A percentile compares a stretch with the other conserved stretches of the same genome.
These are phyloP conservation scores for Aquatica leii DNA, from an alignment of 2,888 invertebrate genomes.

Conservation along the genomic window DNA sequence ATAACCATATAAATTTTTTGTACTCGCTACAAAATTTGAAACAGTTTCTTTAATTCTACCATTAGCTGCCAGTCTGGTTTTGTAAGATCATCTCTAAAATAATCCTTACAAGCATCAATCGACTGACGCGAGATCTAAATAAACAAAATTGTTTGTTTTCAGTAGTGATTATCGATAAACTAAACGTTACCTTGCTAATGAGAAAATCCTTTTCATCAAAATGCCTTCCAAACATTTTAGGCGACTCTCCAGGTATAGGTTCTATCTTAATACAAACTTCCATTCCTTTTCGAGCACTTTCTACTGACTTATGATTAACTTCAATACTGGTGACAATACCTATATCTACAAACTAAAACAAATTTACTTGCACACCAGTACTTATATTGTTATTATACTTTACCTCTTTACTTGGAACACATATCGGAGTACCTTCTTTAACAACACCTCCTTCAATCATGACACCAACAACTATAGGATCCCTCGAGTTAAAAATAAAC, in stretches of 20 bases:
- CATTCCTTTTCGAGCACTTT: constrained; percentile 93
- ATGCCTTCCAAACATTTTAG: constrained; percentile 98
- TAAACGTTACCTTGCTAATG: constrained; percentile 84
- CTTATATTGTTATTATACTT: constrained; percentile 51
- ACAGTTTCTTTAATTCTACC: constrained; percentile 97
- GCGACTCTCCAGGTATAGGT: constrained; percentile 96
- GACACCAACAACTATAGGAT: constrained; percentile 97
- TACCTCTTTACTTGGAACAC: constrained; percentile 96
- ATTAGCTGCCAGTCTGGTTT: constrained; percentile 99
- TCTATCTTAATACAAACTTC: constrained; percentile 98
- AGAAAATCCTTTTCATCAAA: constrained; percentile 96
- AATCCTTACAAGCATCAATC: constrained; percentile 99
- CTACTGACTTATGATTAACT: constrained; percentile 93
- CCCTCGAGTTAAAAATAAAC: constrained; percentile 97
- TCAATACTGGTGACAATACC: constrained; percentile 96
- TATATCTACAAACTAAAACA: constrained; percentile 87
- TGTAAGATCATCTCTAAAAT: constrained; percentile 96
- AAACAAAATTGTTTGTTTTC: too few species aligned
- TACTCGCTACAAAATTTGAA: constrained; percentile 86
- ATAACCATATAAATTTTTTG: neutral
- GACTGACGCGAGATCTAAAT: constrained; percentile 95
- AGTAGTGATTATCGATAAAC: too few species aligned
- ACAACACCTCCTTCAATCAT: constrained; percentile 95
- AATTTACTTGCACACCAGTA: constrained; percentile 26
- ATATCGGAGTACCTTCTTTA: constrained; percentile 96